Base-by-base conservation (phyloP, 2,797 vertebrate genomes). In the Spondyliosoma cantharus region DNA sequence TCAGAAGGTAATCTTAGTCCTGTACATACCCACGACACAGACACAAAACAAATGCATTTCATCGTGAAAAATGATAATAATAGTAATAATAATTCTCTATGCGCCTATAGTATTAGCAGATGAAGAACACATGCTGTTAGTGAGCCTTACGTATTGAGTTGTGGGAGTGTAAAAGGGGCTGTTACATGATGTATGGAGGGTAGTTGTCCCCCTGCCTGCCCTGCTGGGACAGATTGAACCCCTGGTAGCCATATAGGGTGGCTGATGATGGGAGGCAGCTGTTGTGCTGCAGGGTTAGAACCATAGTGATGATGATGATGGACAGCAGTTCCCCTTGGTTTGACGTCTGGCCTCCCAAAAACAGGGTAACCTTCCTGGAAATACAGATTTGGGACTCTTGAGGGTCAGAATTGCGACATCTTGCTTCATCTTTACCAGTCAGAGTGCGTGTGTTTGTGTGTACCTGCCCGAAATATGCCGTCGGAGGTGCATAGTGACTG, bases 301-400 rank as follows among this genome's bases (percentile, higher is more conserved):
- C 94, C 83, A 20, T 95, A 94, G 78, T 96, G 96, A 86, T 96
- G 95, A 71, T 96, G 96, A 83, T 97, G 96, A 81, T 96, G 95
- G 75, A 97, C 90, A 0, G 93, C 81, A 1, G 92, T 74, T 3
- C 66, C 92, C 73, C 85, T 93, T 15, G 80, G 79, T 80, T 91
- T 95, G 20, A 84, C 29, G 72, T 93, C 93, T 17, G 93, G 76
- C 81, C 78, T 92, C 76, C 78, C 7, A 4, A 90, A 42, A 48
- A 87, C 17, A 0, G 88, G 90, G 29, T 88, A 88, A 42, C 71
- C 65, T 24, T 93, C 92, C 95, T 94, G 43, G 42, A 81, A 85
- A 57, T 66, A 72, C 15, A 72, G 11, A 75, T 79, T 50, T 58
- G 2, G 9, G 11, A 56, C 8, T 60, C 53, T 52, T 27, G 29